Conservation (phyloP, 2,797 vertebrate genomes). For the Chiloscyllium punctatum region DNA sequence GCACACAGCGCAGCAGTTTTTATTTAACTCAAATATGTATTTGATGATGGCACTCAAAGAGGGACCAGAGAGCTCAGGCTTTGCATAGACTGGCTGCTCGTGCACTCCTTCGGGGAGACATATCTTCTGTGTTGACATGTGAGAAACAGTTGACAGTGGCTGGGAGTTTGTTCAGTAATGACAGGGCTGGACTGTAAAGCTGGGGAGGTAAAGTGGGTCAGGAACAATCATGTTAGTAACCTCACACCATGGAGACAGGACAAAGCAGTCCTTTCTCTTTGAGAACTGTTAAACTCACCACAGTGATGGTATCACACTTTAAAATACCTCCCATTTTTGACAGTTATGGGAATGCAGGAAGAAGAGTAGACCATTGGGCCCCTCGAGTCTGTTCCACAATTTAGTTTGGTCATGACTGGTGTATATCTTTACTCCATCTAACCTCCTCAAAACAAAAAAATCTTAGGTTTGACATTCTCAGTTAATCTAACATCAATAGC, state of each 20-base stretch:
- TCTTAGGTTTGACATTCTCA: not conserved
- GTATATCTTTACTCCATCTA: not conserved
- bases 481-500: not conserved
- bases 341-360: not conserved
- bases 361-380: not conserved
- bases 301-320: not conserved
- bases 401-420: not conserved
- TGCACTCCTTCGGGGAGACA: not conserved
- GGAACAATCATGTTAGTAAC: not conserved
- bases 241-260: not conserved
- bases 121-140: not conserved
- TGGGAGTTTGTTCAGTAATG: not conserved
- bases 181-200: not conserved
- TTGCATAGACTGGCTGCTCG: not conserved
- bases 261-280: not conserved
- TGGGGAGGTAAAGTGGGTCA: not conserved
- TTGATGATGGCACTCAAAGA: not conserved
- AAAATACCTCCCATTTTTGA: not conserved
- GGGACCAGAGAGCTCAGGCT: not conserved
- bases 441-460: not conserved
- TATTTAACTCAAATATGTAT: conserved; percentile 19
- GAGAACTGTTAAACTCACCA: not conserved
- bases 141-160: not conserved
- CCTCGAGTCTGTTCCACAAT: not conserved
- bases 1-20: not conserved